These are phyloP conservation scores for Ptychadena robeensis DNA, from an alignment of 2,797 vertebrate genomes.

Conservation along the genomic window DNA sequence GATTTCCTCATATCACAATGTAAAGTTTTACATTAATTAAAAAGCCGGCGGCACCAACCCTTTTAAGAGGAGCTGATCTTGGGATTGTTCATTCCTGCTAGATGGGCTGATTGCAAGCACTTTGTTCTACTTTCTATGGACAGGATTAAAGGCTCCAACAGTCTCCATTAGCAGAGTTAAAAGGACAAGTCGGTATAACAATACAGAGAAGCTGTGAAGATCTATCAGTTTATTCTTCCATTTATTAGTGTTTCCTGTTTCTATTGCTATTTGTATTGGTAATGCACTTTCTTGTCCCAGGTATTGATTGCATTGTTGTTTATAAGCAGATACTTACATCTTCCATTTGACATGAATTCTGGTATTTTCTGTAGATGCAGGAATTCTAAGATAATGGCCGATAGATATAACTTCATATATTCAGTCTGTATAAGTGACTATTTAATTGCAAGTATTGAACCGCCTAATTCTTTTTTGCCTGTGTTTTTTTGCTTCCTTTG, in stretches of 20 bases:
- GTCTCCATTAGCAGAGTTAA: conserved; percentile 32
- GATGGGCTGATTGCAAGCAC: neutral
- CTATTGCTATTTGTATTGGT: neutral
- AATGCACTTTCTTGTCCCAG: neutral
- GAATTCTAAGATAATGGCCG: neutral
- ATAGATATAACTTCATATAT: neutral
- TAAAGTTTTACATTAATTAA: neutral
- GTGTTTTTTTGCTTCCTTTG: conserved; percentile 46
- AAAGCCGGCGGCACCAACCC: neutral
- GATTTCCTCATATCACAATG: neutral
- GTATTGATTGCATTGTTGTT: conserved; percentile 24
- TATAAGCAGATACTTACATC: neutral
- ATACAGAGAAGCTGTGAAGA: neutral
- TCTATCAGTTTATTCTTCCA: neutral
- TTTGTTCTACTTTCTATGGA: neutral
- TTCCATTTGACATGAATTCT: neutral
- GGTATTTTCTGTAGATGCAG: neutral
- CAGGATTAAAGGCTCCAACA: conserved; percentile 11
- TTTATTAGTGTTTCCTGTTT: neutral
- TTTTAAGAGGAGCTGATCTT: neutral
- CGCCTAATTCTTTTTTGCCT: conserved; percentile 34
- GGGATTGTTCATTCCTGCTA: neutral
- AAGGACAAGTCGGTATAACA: neutral
- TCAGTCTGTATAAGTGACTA: neutral
- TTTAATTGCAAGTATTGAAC: neutral